Percentiles rank a stretch among this genome's conserved stretches.
Evolutionary conservation across 2,888 invertebrate genomes (phyloP).

Genomic region (Drosophila kanekoi): DNA sequence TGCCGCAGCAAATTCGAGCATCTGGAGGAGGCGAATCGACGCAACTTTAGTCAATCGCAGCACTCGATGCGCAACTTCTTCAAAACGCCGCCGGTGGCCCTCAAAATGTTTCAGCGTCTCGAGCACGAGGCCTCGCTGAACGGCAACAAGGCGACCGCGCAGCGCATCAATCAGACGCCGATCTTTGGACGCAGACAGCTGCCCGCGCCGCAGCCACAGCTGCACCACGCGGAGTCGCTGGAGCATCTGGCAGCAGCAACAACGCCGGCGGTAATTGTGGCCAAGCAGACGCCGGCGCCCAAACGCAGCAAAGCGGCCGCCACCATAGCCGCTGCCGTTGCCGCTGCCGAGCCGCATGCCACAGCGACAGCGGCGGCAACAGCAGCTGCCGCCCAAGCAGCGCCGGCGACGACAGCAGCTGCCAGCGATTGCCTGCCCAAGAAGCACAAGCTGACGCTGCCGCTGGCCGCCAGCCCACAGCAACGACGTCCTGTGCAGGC

Average conservation of each 20-base stretch:
- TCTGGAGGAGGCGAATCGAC: slow-evolving; percentile 82
- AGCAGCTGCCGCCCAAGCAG: not conserved
- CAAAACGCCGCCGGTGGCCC: slow-evolving; percentile 75
- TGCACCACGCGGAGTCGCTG: slow-evolving; percentile 82
- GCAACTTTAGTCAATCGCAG: slow-evolving; percentile 82
- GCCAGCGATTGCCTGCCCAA: slow-evolving; percentile 58
- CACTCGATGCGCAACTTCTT: slow-evolving; percentile 84
- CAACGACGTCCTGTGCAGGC: slow-evolving; percentile 3
- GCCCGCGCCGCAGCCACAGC: slow-evolving; percentile 41
- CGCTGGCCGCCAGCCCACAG: slow-evolving; percentile 21
- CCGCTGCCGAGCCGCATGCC: not conserved
- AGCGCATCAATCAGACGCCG: slow-evolving; percentile 85
- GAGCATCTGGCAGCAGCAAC: slow-evolving; percentile 76
- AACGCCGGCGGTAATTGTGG: slow-evolving; percentile 43
- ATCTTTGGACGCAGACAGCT: slow-evolving; percentile 82
- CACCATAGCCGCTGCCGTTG: not conserved
- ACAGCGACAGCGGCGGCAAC: slow-evolving; percentile 1
- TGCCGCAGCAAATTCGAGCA: slow-evolving; percentile 84
- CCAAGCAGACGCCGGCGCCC: slow-evolving; percentile 37
- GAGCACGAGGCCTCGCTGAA: slow-evolving; percentile 68
- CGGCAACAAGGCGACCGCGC: slow-evolving; percentile 49
- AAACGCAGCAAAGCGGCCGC: slow-evolving; percentile 51
- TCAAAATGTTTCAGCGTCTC: slow-evolving; percentile 81
- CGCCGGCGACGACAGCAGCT: not conserved
- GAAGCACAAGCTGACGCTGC: slow-evolving; percentile 65